A percentile compares a stretch with the other conserved stretches of the same genome.
Conservation (phyloP, 2,888 invertebrate genomes). For the Sturmia bella region DNA sequence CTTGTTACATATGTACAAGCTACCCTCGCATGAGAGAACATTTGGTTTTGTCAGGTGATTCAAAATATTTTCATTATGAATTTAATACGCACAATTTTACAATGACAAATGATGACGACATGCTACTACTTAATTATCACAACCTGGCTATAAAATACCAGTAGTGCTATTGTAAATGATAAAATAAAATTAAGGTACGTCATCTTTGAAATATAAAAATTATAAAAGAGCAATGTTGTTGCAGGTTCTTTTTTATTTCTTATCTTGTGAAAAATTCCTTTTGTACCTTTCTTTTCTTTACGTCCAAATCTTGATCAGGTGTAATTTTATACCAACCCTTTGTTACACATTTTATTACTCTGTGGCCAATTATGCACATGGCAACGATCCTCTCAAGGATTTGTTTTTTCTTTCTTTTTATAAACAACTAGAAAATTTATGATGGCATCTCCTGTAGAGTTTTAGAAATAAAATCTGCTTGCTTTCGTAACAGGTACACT, state of each 20-base stretch:
- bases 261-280: conserved; percentile 29
- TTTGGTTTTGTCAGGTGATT: background rate
- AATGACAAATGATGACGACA: conserved; percentile 16
- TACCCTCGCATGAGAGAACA: too few species aligned
- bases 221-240: conserved; percentile 3
- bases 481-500: conserved; percentile 50
- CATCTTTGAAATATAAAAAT: background rate
- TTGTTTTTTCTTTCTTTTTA: background rate
- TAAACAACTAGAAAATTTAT: conserved; percentile 26
- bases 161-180: conserved; percentile 1
- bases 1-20: too few species aligned
- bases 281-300: background rate
- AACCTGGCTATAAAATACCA: background rate
- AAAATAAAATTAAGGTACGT: background rate
- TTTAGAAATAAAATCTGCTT: conserved; percentile 53
- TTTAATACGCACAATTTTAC: background rate
- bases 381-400: conserved; percentile 30
- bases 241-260: background rate
- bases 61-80: background rate
- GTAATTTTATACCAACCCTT: conserved; percentile 65
- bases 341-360: conserved; percentile 64
- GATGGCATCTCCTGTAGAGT: conserved; percentile 59
- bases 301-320: conserved; percentile 51
- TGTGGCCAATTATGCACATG: conserved; percentile 32
- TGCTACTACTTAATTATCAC: conserved; percentile 3